A percentile compares a stretch with the other conserved stretches of the same genome.
These are phyloP conservation scores for Pachypeltis micranthus DNA, from an alignment of 1,140 invertebrate genomes.

Conservation along the genomic window DNA sequence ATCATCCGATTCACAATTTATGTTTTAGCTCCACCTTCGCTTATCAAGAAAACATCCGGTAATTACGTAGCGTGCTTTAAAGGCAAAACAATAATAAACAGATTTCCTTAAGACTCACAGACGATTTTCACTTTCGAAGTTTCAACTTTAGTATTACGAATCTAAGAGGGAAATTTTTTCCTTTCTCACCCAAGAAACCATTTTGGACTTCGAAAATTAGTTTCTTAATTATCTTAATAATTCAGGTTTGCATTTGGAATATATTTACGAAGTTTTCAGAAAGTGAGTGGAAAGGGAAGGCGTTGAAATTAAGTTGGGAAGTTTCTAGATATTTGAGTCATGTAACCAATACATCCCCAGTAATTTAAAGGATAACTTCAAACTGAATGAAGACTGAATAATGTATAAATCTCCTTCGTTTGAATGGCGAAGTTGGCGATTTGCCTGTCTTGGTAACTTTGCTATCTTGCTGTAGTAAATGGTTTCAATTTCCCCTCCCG, in stretches of 20 bases:
- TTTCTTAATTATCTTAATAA: constrained; percentile 7
- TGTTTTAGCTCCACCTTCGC: too few relatives aligned
- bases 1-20: too few relatives aligned
- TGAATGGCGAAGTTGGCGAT: constrained; percentile 7
- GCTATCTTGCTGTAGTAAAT: constrained; percentile 7
- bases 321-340: constrained; percentile 8
- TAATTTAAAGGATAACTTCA: constrained; percentile 7
- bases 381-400: constrained; percentile 9
- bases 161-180: too few relatives aligned
- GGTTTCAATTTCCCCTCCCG: constrained; percentile 1
- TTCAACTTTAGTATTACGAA: too few relatives aligned
- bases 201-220: constrained; percentile 1
- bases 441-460: constrained; percentile 7
- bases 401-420: constrained; percentile 6
- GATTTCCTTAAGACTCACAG: too few relatives aligned
- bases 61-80: too few relatives aligned
- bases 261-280: constrained; percentile 4
- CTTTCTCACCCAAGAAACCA: too few relatives aligned
- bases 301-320: neutral
- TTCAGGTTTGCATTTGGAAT: neutral
- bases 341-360: constrained; percentile 6
- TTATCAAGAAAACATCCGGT: too few relatives aligned
- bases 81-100: too few relatives aligned
- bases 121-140: too few relatives aligned
- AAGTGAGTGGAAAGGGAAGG: neutral